phyloP scores from a whole-genome alignment of 2,113 vertebrate genomes.

The Thalassarche chlororhynchos region DNA sequence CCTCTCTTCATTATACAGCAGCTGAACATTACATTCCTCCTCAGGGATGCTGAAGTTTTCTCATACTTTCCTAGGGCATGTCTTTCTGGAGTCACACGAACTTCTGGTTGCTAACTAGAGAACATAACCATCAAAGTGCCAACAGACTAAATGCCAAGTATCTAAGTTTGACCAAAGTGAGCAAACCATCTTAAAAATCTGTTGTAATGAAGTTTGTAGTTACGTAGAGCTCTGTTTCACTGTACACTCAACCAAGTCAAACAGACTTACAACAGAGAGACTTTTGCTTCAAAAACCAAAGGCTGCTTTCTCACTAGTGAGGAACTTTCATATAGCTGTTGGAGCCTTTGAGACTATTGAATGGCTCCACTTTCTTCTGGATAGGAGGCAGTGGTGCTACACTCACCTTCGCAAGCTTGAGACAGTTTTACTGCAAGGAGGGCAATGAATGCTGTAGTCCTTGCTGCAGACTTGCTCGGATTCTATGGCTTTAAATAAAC shows the following conservation, averaged over 20 bases:
- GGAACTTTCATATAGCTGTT: neutral
- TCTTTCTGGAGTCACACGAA: neutral
- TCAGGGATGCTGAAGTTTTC: neutral
- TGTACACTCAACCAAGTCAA: neutral
- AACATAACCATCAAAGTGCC: neutral
- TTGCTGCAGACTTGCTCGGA: slow-evolving; percentile 14
- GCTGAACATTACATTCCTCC: neutral
- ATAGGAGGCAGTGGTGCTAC: neutral
- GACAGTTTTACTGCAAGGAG: slow-evolving; percentile 16
- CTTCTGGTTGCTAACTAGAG: slow-evolving; percentile 7
- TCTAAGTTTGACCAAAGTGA: neutral
- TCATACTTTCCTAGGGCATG: neutral
- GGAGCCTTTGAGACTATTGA: neutral
- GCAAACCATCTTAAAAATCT: neutral
- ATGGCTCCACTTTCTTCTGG: neutral
- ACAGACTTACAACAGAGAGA: neutral
- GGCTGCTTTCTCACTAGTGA: neutral
- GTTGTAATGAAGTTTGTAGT: neutral
- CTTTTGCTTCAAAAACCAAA: neutral
- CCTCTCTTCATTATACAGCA: slow-evolving; percentile 13
- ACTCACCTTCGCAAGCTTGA: neutral
- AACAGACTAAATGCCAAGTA: neutral
- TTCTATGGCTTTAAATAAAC: slow-evolving; percentile 54
- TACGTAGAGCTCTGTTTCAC: neutral
- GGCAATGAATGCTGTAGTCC: neutral